These are phyloP conservation scores for Drosophila trapezifrons DNA, from an alignment of 1,140 invertebrate genomes.

Conservation along the genomic window DNA sequence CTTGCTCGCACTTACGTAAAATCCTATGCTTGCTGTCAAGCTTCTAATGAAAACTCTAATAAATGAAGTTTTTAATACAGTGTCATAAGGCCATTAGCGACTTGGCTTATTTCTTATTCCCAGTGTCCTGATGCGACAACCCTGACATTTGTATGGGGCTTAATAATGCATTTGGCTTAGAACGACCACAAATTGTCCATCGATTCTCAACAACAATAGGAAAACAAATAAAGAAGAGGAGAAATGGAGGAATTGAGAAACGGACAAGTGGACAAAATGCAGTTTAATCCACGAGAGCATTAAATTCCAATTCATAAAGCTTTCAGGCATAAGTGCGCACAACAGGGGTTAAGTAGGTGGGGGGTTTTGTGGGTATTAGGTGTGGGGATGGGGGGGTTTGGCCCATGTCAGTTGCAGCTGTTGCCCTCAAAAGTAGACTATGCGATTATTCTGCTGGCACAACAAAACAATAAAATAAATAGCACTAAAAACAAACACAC, in stretches of 20 bases:
- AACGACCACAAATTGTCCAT: constrained; percentile 32
- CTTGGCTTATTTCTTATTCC: background rate
- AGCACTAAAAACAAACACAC: constrained; percentile 5
- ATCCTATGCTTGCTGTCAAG: too few species aligned
- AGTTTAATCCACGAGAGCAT: constrained; percentile 33
- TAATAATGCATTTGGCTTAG: constrained; percentile 55
- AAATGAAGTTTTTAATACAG: too few species aligned
- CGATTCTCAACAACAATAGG: constrained; percentile 14
- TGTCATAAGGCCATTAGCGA: too few species aligned
- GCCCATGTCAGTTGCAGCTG: constrained; percentile 28
- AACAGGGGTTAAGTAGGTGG: constrained; percentile 18
- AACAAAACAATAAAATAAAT: constrained; percentile 32
- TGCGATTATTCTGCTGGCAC: constrained; percentile 40
- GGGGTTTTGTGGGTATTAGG: background rate
- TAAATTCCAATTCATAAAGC: constrained; percentile 35
- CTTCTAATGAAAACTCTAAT: too few species aligned
- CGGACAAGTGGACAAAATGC: constrained; percentile 15
- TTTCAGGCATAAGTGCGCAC: constrained; percentile 17
- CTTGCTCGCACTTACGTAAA: too few species aligned
- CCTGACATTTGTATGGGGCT: constrained; percentile 44
- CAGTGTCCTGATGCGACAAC: constrained; percentile 5
- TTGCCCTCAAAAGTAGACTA: constrained; percentile 32
- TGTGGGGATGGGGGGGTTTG: background rate
- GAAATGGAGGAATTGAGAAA: background rate
- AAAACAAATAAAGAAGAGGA: background rate